Base-by-base conservation (phyloP, 2,113 vertebrate species). In the Phyllopteryx taeniolatus region DNA sequence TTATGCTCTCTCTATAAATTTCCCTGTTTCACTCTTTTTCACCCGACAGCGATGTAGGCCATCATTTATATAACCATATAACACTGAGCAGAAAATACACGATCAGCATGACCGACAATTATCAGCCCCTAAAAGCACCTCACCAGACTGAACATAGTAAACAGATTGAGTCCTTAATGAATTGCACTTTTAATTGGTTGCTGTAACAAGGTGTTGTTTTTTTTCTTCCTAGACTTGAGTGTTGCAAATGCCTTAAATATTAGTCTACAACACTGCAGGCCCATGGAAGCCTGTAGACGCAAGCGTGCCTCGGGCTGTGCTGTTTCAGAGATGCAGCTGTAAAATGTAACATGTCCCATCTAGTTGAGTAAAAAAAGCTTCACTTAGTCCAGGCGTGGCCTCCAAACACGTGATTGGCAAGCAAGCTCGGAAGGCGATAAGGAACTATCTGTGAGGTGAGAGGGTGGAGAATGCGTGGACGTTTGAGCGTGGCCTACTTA, bases 301-400 rank as follows among this genome's bases (percentile, higher is more conserved):
- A 47, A 44, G 43, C 63, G 3, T 22, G 63, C 63, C 64, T 66
- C 64, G 3, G 64, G 43, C 22, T 27, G 64, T 47, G 64, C 13
- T 78, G 66, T 86, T 73, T 69, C 73, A 77, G 79, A 79, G 83
- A 77, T 12, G 6, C 66, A 83, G 76, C 75, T 90, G 87, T 77
- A 74, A 86, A 81, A 86, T 88, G 19, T 84, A 82, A 53, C 88
- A 80, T 73, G 72, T 83, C 85, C 84, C 77, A 13, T 79, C 80
- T 22, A 87, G 78, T 49, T 83, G 57, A 69, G 69, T 49, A 42
- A 71, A 54, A 27, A 72, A 59, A 57, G 71, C 85, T 86, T 83
- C 74, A 79, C 81, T 84, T 77, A 85, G 87, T 68, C 57, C 47
- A 53, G 79, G 74, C 73, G 70, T 35, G 75, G 75, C 35, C 70